These are phyloP conservation scores for Apodemus speciosus DNA, from an alignment of 2,113 vertebrate genomes.

Conservation along the genomic window DNA sequence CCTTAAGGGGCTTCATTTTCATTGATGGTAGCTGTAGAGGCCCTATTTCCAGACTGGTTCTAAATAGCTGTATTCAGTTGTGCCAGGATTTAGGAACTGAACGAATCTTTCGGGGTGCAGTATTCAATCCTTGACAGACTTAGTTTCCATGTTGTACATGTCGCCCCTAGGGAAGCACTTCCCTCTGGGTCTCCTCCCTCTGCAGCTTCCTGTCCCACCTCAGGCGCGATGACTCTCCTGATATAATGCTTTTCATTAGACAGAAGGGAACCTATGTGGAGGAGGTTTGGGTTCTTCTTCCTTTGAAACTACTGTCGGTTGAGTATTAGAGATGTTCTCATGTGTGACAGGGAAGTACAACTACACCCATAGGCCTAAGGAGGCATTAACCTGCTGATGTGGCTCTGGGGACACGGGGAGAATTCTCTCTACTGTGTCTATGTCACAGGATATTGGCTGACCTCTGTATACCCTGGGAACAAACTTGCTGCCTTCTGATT, in stretches of 20 bases:
- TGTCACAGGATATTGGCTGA: rapidly evolving
- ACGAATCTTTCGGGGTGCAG: neutral
- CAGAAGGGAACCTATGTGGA: rapidly evolving
- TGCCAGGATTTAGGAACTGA: neutral
- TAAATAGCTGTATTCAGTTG: neutral
- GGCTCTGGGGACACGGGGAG: rapidly evolving
- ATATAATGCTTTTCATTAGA: rapidly evolving
- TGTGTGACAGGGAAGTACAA: neutral
- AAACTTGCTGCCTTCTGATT: neutral
- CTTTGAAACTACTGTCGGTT: neutral
- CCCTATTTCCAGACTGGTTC: neutral
- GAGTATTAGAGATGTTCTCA: neutral
- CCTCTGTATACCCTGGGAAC: neutral
- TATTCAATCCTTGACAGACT: neutral
- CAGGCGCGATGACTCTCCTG: neutral
- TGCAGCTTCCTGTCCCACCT: rapidly evolving
- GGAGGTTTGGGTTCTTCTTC: neutral
- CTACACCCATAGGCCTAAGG: neutral
- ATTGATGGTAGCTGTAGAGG: neutral
- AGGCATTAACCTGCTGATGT: rapidly evolving
- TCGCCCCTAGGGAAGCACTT: too few relatives aligned
- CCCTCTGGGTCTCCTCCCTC: rapidly evolving
- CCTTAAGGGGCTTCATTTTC: neutral
- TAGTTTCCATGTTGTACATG: rapidly evolving
- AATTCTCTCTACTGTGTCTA: rapidly evolving